Percentiles rank a stretch among this genome's conserved stretches.
These are phyloP conservation scores for Chrysolina americana DNA, from an alignment of 2,888 invertebrate species.

Conservation along the genomic window DNA sequence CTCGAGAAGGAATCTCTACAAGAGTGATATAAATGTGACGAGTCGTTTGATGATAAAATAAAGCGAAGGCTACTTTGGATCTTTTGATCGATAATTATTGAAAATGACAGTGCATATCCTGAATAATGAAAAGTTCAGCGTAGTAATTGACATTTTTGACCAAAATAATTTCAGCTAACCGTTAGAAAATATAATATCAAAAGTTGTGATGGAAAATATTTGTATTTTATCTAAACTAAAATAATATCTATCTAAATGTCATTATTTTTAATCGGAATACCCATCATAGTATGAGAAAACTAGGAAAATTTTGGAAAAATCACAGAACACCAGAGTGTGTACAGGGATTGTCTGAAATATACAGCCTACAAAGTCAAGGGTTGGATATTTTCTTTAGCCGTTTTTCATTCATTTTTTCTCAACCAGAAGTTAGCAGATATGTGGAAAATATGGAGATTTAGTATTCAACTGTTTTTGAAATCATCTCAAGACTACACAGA, in stretches of 20 bases:
- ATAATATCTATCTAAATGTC: slow-evolving; percentile 52
- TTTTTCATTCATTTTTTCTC: no score
- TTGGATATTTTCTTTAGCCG: no score
- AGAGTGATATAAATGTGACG: neutral
- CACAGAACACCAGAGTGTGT: no score
- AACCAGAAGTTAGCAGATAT: no score
- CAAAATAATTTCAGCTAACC: slow-evolving; percentile 39
- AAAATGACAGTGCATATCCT: slow-evolving; percentile 35
- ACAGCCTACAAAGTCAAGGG: no score
- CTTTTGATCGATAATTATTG: neutral
- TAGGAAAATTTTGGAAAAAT: no score
- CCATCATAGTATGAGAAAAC: slow-evolving; percentile 50
- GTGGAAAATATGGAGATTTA: no score
- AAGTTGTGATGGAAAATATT: slow-evolving; percentile 40
- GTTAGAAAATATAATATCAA: slow-evolving; percentile 43
- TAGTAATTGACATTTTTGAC: slow-evolving; percentile 54
- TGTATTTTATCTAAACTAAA: slow-evolving; percentile 37
- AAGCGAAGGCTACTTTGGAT: no score
- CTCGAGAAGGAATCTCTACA: neutral
- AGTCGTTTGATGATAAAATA: neutral
- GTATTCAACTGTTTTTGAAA: no score
- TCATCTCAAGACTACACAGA: no score
- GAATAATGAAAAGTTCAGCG: slow-evolving; percentile 37
- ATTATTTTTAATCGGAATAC: slow-evolving; percentile 62
- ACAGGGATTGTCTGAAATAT: no score